Base-by-base conservation (phyloP, 2,888 invertebrate species). In the Argynnis bischoffii region DNA sequence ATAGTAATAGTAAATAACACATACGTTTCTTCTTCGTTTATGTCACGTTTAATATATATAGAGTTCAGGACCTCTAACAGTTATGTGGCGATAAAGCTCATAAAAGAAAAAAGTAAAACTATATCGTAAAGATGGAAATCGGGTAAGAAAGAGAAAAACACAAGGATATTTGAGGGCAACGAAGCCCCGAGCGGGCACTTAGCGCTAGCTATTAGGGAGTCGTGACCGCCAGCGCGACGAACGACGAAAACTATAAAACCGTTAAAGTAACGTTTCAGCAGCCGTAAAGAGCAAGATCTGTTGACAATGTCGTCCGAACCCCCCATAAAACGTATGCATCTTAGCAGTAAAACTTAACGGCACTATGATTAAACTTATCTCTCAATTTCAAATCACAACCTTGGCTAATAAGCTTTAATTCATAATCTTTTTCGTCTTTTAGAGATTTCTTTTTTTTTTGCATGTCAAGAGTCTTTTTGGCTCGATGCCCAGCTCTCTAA, bases 221-320 rank as follows among this genome's bases (percentile, higher is more conserved):
- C 82, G 89, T 87, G 90, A 89, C 92, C 92, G 90, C 87, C 87
- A 85, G 87, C 84, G 87, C 87, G 88, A 86, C 89, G 89, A 81
- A 89, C 87, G 89, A 86, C 90, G 85, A 88, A 90, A 91, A 92
- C 92, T 92, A 92, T 92, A 92, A 92, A 92, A 92, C 90, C 85
- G 90, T 91, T 92, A 92, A 92, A 92, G 90, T 88, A 91, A 89
- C 91, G 89, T 92, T 92, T 90, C 91, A 90, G 88, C 88, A 89
- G 90, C 90, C 83, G 90, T 92, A 92, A 92, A 92, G 92, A 90
- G 88, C 90, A 85, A 89, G 92, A 91, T 92, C 91, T 92, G 91
- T 92, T 91, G 92, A 92, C 92, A 92, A 92, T 92, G 92, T 92
- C 90, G 88, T 86, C 86, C 84, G 83, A 78, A 81, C 80, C 86